These are phyloP conservation scores for Tragelaphus imberbis DNA, from an alignment of 2,113 vertebrate genomes.

Conservation along the genomic window DNA sequence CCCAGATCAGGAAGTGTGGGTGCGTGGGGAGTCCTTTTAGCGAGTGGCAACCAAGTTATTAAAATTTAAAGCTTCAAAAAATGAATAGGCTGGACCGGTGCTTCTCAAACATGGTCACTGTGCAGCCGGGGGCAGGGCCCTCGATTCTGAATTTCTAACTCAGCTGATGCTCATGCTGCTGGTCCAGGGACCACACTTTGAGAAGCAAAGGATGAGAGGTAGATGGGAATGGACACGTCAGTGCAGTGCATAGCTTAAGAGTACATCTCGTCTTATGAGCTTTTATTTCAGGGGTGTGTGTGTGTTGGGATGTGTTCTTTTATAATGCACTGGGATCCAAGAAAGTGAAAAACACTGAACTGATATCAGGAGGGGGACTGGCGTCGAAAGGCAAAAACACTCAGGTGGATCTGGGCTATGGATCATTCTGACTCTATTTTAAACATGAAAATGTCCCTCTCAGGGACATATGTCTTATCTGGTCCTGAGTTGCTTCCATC, in stretches of 20 bases:
- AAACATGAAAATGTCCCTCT: conserved; percentile 79
- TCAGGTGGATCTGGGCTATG: conserved; percentile 78
- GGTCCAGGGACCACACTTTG: background rate
- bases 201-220: background rate
- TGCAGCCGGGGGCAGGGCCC: accelerated
- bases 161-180: accelerated
- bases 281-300: background rate
- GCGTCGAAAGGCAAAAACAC: conserved; percentile 67
- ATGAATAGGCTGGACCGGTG: accelerated
- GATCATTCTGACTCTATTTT: conserved; percentile 79
- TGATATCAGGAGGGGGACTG: conserved; percentile 46
- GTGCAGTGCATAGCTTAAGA: accelerated
- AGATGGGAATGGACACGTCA: accelerated
- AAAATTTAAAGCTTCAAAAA: background rate
- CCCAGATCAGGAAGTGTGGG: accelerated
- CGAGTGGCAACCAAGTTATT: no score
- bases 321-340: background rate
- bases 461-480: conserved; percentile 80
- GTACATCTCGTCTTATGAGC: accelerated
- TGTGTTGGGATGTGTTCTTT: no score
- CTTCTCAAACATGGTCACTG: accelerated
- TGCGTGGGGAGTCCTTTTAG: background rate
- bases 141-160: background rate
- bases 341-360: background rate
- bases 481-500: conserved; percentile 76